A percentile compares a stretch with the other conserved stretches of the same genome.
phyloP scores from a whole-genome alignment of 2,113 vertebrate species.

The Rhadina sibilatrix region DNA sequence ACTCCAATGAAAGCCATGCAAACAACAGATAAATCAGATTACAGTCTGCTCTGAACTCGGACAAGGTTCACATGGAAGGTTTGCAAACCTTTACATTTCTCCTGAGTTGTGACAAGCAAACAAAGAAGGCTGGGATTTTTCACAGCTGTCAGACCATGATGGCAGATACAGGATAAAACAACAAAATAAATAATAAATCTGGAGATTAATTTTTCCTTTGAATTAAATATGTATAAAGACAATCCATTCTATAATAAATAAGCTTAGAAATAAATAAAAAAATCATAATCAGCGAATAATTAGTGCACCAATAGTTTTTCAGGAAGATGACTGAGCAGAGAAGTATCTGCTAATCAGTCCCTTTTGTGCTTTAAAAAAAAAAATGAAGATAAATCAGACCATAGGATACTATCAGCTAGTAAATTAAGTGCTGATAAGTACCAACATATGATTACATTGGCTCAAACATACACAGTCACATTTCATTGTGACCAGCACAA shows the following conservation, averaged over 20 bases:
- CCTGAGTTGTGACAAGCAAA: neutral
- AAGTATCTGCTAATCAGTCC: neutral
- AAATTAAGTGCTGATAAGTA: neutral
- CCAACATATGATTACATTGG: neutral
- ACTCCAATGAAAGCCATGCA: constrained; percentile 6
- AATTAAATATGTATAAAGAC: neutral
- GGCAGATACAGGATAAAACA: neutral
- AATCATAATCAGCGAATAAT: neutral
- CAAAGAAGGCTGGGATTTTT: neutral
- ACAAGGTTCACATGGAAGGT: neutral
- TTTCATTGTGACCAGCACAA: neutral
- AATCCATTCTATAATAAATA: neutral
- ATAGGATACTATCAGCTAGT: neutral
- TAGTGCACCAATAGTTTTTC: neutral
- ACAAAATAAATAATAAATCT: neutral
- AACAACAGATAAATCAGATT: constrained; percentile 9
- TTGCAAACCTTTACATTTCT: neutral
- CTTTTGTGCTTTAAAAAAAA: neutral
- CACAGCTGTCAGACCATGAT: neutral
- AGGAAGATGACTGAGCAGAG: neutral
- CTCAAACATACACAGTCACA: neutral
- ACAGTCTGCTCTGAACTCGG: neutral
- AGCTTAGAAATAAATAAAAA: neutral
- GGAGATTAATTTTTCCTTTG: neutral
- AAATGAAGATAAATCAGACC: neutral